Evolutionary conservation across 2,888 invertebrate genomes (phyloP), one percentile per base, ranked within the genome.

Genomic region (Spisula subtruncata): DNA sequence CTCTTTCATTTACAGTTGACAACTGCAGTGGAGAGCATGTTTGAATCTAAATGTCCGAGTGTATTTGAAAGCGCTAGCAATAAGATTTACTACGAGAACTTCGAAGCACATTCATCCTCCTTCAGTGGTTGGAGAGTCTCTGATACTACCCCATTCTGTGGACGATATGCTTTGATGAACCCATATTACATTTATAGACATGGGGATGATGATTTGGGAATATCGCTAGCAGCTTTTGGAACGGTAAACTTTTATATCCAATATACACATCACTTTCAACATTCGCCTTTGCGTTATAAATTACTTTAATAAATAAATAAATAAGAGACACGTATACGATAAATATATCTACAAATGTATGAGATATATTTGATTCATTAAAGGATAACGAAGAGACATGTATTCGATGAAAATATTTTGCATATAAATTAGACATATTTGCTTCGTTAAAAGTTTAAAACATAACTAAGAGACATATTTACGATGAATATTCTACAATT

Each of bases 81-180:
- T 8, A 25, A 75, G 0, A 83, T 80, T n/a, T 32, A 86, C 18
- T 91, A 87, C 48, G 84, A 92, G 71, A 90, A 81, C 32, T 92
- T 89, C 85, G 92, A 92, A 35, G 56, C 54, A 0, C 32, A 60
- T 12, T 75, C 71, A 18, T 60, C 48, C 0, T 32, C 66, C n/a
- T 89, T 81, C 71, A 66, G 66, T 18, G 91, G 92, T n/a, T 71
- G 51, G 1, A 83, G 82, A 1, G 89, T 83, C 18, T 92, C 85
- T 56, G 89, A 93, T n/a, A 91, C 91, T 12, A 92, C 92, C 29
- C 87, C 92, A 56, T 92, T 93, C 90, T 93, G 93, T 89, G 93
- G 93, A 16, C 48, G 92, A 79, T 89, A 92, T 81, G 88, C 91
- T 12, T 85, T 92, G 18, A 93, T 89, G 85, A 93, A 93, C 75